These are phyloP conservation scores for Alcis repandata DNA, from an alignment of 2,888 invertebrate genomes.

Conservation along the genomic window DNA sequence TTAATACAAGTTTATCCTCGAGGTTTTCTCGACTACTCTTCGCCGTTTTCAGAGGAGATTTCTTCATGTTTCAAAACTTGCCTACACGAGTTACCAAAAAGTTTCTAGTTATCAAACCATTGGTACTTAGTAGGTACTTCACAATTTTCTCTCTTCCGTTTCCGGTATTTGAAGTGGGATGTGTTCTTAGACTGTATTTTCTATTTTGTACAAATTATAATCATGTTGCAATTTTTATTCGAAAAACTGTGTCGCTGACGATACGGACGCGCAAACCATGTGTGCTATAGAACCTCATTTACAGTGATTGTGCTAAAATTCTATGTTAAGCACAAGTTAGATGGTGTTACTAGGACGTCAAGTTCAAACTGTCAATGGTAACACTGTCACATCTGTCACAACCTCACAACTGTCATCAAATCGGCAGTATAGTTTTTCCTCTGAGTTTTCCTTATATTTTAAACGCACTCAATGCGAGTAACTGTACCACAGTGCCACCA, in stretches of 20 bases:
- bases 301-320: conserved; percentile 1
- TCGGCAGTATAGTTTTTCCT: neutral
- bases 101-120: neutral
- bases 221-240: neutral
- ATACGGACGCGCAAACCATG: neutral
- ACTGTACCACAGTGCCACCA: too few relatives aligned
- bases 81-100: neutral
- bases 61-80: neutral
- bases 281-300: neutral
- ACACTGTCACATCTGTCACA: conserved; percentile 4
- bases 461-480: too few relatives aligned
- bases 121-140: too few relatives aligned
- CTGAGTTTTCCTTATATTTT: neutral
- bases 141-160: neutral
- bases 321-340: neutral
- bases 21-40: conserved; percentile 1
- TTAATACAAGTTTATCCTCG: conserved; percentile 18
- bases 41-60: neutral
- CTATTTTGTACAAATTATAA: too few relatives aligned
- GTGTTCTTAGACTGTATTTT: too few relatives aligned
- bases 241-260: neutral
- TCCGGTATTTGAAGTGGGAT: neutral
- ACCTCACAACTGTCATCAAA: neutral
- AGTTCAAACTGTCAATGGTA: neutral
- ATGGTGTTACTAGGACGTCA: neutral